Evolutionary conservation across 2,888 invertebrate species (phyloP).

Genomic region (Drosophila macrospina): DNA sequence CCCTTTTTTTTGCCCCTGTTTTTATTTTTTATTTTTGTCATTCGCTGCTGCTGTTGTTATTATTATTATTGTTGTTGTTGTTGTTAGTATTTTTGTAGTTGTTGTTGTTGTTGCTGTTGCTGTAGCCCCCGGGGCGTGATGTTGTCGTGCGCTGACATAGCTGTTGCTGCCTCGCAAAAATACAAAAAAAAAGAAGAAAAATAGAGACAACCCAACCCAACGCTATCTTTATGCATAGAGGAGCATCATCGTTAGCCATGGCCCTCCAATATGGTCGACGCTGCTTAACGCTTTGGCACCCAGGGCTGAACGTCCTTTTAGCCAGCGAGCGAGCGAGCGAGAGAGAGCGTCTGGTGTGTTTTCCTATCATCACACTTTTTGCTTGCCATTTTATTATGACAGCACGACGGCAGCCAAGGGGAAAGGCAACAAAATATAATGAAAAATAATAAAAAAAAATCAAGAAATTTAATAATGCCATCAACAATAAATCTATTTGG

Average conservation of each 20-base stretch:
- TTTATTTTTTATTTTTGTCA: constrained; percentile 17
- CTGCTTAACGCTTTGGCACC: constrained; percentile 62
- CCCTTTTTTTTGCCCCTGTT: constrained; percentile 17
- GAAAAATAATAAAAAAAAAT: constrained; percentile 44
- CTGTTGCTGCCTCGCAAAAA: constrained; percentile 25
- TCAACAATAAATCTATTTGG: constrained; percentile 82
- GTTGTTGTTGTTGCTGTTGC: constrained; percentile 35
- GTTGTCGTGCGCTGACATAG: constrained; percentile 71
- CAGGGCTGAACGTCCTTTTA: constrained; percentile 24
- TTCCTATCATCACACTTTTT: constrained; percentile 52
- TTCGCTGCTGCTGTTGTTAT: constrained; percentile 4
- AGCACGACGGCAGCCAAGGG: constrained; percentile 44
- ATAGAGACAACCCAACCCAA: not conserved
- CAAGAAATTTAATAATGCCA: constrained; percentile 80
- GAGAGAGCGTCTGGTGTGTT: constrained; percentile 9
- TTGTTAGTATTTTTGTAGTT: constrained; percentile 2
- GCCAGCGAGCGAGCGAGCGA: not conserved
- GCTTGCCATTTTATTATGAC: constrained; percentile 51
- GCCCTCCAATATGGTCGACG: constrained; percentile 47
- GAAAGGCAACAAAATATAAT: constrained; percentile 15
- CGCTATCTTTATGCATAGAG: constrained; percentile 1
- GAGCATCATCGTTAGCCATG: constrained; percentile 51
- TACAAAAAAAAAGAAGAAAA: no score
- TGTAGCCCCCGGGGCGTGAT: constrained; percentile 62
- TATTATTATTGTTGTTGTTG: not conserved